Evolutionary conservation across 1,140 invertebrate genomes (phyloP).

Genomic region (Phymastichus coffea): DNA sequence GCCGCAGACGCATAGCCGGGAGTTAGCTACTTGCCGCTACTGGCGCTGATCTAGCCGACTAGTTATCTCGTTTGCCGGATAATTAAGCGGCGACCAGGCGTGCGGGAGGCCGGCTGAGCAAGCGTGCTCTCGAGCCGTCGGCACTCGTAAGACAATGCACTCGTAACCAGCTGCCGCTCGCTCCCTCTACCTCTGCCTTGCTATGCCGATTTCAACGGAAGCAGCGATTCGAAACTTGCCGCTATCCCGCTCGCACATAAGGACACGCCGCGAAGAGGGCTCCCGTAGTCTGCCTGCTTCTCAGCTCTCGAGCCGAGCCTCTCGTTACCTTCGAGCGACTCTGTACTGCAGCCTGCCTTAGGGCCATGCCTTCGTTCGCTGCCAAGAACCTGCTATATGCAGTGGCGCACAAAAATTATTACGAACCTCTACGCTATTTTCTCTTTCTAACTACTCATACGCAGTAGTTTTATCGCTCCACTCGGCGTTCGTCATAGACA

Average conservation of each 20-base stretch:
- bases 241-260: neutral
- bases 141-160: slow-evolving; percentile 6
- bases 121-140: neutral
- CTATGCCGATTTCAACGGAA: too few relatives aligned
- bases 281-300: neutral
- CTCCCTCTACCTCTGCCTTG: too few relatives aligned
- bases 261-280: neutral
- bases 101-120: neutral
- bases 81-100: slow-evolving; percentile 15
- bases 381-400: too few relatives aligned
- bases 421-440: too few relatives aligned
- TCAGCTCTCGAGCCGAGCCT: neutral
- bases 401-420: too few relatives aligned
- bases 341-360: too few relatives aligned
- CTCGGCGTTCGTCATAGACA: too few relatives aligned
- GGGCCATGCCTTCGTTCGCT: too few relatives aligned
- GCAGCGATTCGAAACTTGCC: neutral
- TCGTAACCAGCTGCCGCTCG: slow-evolving; percentile 1
- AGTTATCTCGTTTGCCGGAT: slow-evolving; percentile 23
- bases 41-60: neutral
- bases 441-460: too few relatives aligned
- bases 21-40: neutral
- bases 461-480: too few relatives aligned
- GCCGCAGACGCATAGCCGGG: neutral
- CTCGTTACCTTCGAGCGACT: slow-evolving; percentile 6